Evolutionary conservation across 2,797 vertebrate species (phyloP).

Genomic region (Pangasius krempfi): DNA sequence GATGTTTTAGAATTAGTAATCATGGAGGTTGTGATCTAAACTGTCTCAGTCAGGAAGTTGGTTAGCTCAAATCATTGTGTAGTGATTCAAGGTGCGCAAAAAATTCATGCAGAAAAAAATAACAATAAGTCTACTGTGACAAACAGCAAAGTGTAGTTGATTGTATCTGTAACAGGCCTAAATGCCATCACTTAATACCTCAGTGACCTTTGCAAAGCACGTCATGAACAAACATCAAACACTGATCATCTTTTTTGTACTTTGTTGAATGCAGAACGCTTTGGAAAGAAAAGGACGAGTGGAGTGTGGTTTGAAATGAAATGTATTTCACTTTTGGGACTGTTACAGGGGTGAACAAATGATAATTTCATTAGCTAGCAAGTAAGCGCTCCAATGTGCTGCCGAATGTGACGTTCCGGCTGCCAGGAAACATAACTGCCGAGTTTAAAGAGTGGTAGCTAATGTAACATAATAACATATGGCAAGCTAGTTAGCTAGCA

Average conservation of each 20-base stretch:
- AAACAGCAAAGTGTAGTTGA: neutral
- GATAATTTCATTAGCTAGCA: neutral
- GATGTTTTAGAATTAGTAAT: constrained; percentile 23
- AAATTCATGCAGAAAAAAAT: neutral
- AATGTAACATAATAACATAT: neutral
- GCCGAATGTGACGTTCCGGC: neutral
- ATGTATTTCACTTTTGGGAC: neutral
- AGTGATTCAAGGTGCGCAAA: neutral
- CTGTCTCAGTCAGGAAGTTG: neutral
- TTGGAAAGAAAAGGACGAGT: neutral
- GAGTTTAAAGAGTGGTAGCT: neutral
- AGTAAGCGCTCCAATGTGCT: neutral
- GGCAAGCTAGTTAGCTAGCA: no score
- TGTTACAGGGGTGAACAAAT: neutral
- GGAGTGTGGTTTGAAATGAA: neutral
- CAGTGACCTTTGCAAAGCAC: constrained; percentile 9
- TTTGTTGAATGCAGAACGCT: neutral
- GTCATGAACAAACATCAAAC: constrained; percentile 12
- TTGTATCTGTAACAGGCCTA: constrained; percentile 2
- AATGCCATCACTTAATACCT: constrained; percentile 18
- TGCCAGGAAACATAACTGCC: neutral
- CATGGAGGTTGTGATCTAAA: constrained; percentile 21
- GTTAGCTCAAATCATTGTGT: constrained; percentile 16
- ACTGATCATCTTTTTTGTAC: neutral
- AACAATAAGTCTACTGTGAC: neutral